Percentiles rank a stretch among this genome's conserved stretches.
Conservation (phyloP, 1,140 invertebrate genomes). For the Metopolophium dirhodum region DNA sequence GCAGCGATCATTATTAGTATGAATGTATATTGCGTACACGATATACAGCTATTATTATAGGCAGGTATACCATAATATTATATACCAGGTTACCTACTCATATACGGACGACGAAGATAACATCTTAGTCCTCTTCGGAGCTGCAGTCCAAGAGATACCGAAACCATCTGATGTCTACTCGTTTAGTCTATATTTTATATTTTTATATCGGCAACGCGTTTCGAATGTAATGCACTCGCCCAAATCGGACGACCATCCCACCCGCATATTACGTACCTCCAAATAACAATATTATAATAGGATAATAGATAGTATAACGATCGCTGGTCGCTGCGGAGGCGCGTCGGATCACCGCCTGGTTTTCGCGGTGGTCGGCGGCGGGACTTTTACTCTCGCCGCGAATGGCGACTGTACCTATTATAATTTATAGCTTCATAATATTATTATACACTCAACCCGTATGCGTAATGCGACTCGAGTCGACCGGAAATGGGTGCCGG, state of each 20-base stretch:
- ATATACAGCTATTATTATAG: not conserved
- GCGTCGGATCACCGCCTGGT: not conserved
- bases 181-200: not conserved
- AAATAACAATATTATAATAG: not conserved
- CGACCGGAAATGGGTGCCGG: not conserved
- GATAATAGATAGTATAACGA: not conserved
- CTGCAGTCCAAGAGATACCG: not conserved
- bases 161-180: not conserved
- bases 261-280: not conserved
- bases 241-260: not conserved
- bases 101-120: not conserved
- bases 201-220: not conserved
- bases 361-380: not conserved
- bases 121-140: not conserved
- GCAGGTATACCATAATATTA: not conserved
- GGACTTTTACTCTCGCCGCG: not conserved
- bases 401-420: not conserved
- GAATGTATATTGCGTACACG: not conserved
- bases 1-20: not conserved
- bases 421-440: slow-evolving; percentile 3
- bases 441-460: not conserved
- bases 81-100: not conserved
- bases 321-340: not conserved
- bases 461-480: not conserved
- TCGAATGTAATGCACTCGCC: not conserved